Evolutionary conservation across 2,888 invertebrate genomes (phyloP), one percentile per base, ranked within the genome.

Genomic region (Pyrocoelia pectoralis): DNA sequence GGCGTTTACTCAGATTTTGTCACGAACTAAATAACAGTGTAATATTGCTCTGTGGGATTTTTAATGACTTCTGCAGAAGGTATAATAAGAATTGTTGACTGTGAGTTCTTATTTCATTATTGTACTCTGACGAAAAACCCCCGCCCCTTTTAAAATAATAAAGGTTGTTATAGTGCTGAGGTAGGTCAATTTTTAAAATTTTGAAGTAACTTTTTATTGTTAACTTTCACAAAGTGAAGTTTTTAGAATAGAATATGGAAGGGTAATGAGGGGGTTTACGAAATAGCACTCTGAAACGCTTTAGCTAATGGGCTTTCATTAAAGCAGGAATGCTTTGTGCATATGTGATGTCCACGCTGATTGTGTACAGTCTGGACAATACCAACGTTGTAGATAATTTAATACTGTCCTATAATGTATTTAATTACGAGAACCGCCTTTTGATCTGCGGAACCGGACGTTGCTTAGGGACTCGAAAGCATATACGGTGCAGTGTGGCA

Each of bases 301-400:
- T 80, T 79, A 79, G 78, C 79, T 79, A 80, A 80, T 80, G 80
- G 79, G 76, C 78, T 79, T 80, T 80, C 80, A 80, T 80, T 80
- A 79, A 79, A 78, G 76, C 76, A 74, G 79, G 79, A 80, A 80
- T 79, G 79, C 80, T 80, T 80, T 80, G 80, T 80, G 80, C 79
- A 80, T 80, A 79, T 79, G 79, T 78, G 80, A 80, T 78, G 80
- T 79, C 77, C 77, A 75, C 76, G 77, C 75, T 79, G 77, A 78
- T 78, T 78, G 77, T 77, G 76, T 77, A 75, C 76, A 74, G 74
- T 75, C 76, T 72, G 74, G 68, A 73, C 74, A 75, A 73, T 73
- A 67, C 66, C 64, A 62, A 49, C 58, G 67, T 60, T 70, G 70
- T 74, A 74, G 76, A 79, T 80, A 80, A 80, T 79, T 79, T 78